A percentile compares a stretch with the other conserved stretches of the same genome.
These are phyloP conservation scores for Solenopsis fugax DNA, from an alignment of 1,140 invertebrate species.

Conservation along the genomic window DNA sequence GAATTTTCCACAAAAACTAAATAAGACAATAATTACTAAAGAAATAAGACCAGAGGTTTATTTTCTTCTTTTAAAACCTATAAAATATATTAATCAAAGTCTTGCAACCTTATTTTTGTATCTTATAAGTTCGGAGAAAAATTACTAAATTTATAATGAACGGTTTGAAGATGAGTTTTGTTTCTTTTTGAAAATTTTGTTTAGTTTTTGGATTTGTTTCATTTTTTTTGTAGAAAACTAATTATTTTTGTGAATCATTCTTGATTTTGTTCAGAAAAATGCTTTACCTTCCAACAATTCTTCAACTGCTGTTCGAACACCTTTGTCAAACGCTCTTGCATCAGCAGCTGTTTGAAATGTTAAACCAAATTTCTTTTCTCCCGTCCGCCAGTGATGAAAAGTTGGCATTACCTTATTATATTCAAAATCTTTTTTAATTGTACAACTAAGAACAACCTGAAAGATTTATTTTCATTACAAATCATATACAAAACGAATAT, in stretches of 20 bases:
- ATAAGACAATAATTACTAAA: too few relatives aligned
- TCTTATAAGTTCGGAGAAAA: too few relatives aligned
- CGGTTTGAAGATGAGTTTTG: too few relatives aligned
- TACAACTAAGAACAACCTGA: constrained; percentile 97
- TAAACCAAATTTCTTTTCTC: constrained; percentile 97
- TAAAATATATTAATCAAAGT: too few relatives aligned
- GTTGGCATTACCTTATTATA: constrained; percentile 99
- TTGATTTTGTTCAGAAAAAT: constrained; percentile 8
- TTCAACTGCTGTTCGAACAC: constrained; percentile 95
- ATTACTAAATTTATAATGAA: too few relatives aligned
- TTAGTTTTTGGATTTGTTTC: too few relatives aligned
- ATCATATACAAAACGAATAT: constrained; percentile 18
- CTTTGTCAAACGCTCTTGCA: constrained; percentile 97
- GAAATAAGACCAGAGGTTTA: too few relatives aligned
- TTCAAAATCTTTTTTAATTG: constrained; percentile 97
- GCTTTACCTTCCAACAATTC: constrained; percentile 95
- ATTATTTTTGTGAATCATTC: constrained; percentile 13
- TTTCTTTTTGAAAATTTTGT: too few relatives aligned
- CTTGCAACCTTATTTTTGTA: too few relatives aligned
- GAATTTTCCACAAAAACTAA: too few relatives aligned
- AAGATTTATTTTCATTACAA: constrained; percentile 33
- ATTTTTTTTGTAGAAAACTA: too few relatives aligned
- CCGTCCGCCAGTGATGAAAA: constrained; percentile 98
- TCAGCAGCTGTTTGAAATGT: constrained; percentile 98
- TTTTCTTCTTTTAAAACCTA: too few relatives aligned